Conservation (phyloP, 2,797 vertebrate species). For the Lacerta agilis region DNA sequence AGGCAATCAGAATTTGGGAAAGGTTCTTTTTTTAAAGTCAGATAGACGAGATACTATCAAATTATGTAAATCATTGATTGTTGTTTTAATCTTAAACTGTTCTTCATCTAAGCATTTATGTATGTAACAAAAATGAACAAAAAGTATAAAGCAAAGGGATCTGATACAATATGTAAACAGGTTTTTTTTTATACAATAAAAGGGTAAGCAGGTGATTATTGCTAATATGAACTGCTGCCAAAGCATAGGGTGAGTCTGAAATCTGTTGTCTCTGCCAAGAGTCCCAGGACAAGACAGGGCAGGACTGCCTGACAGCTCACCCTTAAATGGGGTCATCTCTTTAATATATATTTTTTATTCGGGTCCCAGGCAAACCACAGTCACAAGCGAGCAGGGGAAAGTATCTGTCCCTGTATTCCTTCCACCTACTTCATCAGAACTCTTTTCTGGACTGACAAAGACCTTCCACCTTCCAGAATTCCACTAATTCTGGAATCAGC, state of each 20-base stretch:
- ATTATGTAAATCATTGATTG: not conserved
- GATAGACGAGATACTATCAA: not conserved
- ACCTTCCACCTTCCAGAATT: not conserved
- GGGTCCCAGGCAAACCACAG: not conserved
- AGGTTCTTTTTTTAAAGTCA: not conserved
- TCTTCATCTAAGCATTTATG: conserved; percentile 5
- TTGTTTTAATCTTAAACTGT: not conserved
- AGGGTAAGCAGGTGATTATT: not conserved
- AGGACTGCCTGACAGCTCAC: not conserved
- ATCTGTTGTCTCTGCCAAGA: not conserved
- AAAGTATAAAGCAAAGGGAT: conserved; percentile 1
- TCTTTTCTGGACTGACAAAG: not conserved
- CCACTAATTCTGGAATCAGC: not conserved
- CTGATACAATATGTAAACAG: not conserved
- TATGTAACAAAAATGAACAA: not conserved
- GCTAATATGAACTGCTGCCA: not conserved
- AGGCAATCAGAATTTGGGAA: not conserved
- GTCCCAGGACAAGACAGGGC: not conserved
- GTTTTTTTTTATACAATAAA: not conserved
- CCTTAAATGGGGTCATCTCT: not conserved
- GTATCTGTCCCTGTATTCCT: not conserved
- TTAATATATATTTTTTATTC: conserved; percentile 7
- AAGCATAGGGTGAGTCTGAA: not conserved
- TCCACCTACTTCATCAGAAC: not conserved
- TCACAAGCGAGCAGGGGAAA: not conserved